Percentiles rank a stretch among this genome's conserved stretches.
Conservation (phyloP, 2,113 vertebrate genomes). For the Theristicus caerulescens region DNA sequence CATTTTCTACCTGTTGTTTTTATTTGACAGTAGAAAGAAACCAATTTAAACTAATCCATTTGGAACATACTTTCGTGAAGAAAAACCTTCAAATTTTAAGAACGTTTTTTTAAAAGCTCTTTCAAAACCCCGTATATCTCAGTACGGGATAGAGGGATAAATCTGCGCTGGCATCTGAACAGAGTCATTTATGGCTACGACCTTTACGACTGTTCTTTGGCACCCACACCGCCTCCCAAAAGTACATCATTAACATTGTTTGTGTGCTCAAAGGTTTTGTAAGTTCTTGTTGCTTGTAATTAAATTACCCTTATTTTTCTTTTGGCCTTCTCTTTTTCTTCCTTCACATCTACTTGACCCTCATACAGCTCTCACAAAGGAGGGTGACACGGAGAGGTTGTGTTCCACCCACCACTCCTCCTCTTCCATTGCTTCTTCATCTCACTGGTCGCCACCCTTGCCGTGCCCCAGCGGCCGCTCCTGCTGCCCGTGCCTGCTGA, state of each 20-base stretch:
- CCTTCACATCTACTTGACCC: constrained; percentile 30
- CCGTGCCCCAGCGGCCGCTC: constrained; percentile 73
- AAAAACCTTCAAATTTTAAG: not conserved
- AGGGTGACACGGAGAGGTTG: constrained; percentile 59
- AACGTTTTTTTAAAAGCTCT: not conserved
- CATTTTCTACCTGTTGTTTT: not conserved
- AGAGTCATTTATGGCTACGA: not conserved
- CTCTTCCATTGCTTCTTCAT: constrained; percentile 67
- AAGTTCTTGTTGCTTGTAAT: constrained; percentile 47
- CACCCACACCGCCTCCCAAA: not conserved
- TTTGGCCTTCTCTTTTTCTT: constrained; percentile 38
- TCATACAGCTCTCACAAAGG: constrained; percentile 60
- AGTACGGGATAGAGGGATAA: not conserved
- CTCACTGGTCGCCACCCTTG: constrained; percentile 67
- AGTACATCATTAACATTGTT: not conserved
- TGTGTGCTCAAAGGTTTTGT: not conserved
- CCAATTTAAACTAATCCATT: not conserved
- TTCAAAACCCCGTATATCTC: not conserved
- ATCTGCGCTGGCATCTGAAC: constrained; percentile 56
- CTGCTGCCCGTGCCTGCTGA: constrained; percentile 75
- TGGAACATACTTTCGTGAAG: not conserved
- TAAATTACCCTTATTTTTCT: constrained; percentile 42
- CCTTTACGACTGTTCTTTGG: not conserved
- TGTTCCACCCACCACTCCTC: constrained; percentile 53
- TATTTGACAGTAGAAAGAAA: not conserved